Evolutionary conservation across 2,113 vertebrate species (phyloP).

Genomic region (Felis catus): DNA sequence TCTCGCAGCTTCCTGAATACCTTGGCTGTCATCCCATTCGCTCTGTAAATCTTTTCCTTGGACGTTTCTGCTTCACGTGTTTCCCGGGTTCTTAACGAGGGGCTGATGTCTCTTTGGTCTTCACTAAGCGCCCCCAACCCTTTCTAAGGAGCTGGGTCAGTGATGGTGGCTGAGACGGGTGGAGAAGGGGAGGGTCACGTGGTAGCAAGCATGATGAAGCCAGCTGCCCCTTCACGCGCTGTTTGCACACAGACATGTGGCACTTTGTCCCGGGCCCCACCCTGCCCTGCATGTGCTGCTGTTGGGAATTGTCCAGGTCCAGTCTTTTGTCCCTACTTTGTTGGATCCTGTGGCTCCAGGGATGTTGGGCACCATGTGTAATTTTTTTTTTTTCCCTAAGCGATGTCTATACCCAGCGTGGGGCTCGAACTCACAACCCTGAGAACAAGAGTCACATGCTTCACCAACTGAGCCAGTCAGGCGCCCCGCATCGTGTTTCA

Average conservation of each 20-base stretch:
- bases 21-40: not conserved
- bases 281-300: not conserved
- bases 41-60: not conserved
- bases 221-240: too few relatives aligned
- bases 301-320: not conserved
- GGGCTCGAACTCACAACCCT: too few relatives aligned
- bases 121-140: not conserved
- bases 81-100: not conserved
- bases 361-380: not conserved
- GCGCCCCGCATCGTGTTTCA: too few relatives aligned
- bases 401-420: too few relatives aligned
- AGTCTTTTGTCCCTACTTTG: not conserved
- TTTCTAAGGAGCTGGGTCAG: not conserved
- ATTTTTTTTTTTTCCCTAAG: too few relatives aligned
- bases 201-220: accelerated
- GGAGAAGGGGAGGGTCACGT: not conserved
- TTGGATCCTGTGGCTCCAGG: not conserved
- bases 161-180: not conserved
- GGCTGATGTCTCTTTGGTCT: not conserved
- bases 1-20: not conserved
- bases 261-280: accelerated
- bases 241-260: accelerated
- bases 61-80: not conserved
- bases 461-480: too few relatives aligned
- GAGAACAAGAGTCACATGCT: too few relatives aligned